A percentile compares a stretch with the other conserved stretches of the same genome.
Conservation (phyloP, 1,140 invertebrate genomes). For the Laupala kohalensis region DNA sequence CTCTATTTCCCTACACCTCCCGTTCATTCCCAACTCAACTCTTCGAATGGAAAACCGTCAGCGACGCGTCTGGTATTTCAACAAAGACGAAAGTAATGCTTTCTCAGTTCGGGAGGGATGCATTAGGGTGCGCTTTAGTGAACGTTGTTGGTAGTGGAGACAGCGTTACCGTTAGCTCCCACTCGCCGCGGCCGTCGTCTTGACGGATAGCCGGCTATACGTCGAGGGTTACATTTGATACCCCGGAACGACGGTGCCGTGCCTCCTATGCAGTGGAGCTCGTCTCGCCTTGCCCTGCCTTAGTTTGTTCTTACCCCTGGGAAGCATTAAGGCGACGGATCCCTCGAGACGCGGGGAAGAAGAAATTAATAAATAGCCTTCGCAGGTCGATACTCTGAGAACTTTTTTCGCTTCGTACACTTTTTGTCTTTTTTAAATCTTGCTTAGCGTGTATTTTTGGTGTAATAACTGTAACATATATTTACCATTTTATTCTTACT, state of each 20-base stretch:
- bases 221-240: not conserved
- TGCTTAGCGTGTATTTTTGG: not conserved
- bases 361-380: not conserved
- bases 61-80: too few relatives aligned
- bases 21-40: too few relatives aligned
- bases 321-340: not conserved
- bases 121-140: not conserved
- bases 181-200: not conserved
- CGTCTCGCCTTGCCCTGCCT: not conserved
- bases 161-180: not conserved
- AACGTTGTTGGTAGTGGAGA: too few relatives aligned
- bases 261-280: too few relatives aligned
- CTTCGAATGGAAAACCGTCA: too few relatives aligned
- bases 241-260: not conserved
- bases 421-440: not conserved
- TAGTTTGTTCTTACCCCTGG: not conserved
- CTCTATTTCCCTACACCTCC: too few relatives aligned
- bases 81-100: too few relatives aligned
- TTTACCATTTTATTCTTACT: too few relatives aligned
- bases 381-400: not conserved
- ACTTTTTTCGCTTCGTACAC: not conserved
- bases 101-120: too few relatives aligned
- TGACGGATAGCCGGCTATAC: constrained; percentile 1
- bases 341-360: not conserved
- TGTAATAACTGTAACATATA: too few relatives aligned